Evolutionary conservation across 2,113 vertebrate genomes (phyloP).

Genomic region (Pangasianodon hypophthalmus): DNA sequence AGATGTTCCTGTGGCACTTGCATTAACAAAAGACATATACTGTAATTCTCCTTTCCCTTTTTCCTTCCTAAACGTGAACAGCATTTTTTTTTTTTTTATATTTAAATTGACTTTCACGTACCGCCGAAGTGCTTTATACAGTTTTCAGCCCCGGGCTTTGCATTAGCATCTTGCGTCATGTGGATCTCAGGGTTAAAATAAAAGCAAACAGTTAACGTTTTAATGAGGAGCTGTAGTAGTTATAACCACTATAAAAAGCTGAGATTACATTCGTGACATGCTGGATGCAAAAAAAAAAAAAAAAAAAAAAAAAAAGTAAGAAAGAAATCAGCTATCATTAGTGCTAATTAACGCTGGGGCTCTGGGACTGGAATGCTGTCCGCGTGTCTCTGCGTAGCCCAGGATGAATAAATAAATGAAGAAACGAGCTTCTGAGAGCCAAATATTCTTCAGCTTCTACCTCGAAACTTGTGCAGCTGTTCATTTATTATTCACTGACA

Average conservation of each 20-base stretch:
- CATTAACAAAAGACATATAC: background rate
- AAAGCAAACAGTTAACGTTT: background rate
- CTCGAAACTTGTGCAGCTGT: background rate
- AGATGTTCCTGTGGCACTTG: background rate
- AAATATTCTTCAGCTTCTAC: background rate
- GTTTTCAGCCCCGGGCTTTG: background rate
- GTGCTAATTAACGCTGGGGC: constrained; percentile 1
- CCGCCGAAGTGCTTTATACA: background rate
- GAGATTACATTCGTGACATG: background rate
- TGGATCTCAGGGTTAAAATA: background rate
- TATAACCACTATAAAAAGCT: background rate
- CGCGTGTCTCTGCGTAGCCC: background rate
- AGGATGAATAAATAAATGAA: constrained; percentile 7
- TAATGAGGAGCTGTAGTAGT: background rate
- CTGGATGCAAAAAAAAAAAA: background rate
- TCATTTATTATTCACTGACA: constrained; percentile 14
- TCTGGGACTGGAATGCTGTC: background rate
- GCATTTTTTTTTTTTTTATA: background rate
- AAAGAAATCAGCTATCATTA: background rate
- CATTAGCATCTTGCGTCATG: background rate
- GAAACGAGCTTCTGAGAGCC: background rate
- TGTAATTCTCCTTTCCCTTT: background rate
- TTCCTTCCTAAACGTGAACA: background rate
- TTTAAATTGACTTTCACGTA: background rate
- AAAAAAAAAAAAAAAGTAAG: background rate